Evolutionary conservation across 2,888 invertebrate species (phyloP).

Genomic region (Polydrusus cervinus): DNA sequence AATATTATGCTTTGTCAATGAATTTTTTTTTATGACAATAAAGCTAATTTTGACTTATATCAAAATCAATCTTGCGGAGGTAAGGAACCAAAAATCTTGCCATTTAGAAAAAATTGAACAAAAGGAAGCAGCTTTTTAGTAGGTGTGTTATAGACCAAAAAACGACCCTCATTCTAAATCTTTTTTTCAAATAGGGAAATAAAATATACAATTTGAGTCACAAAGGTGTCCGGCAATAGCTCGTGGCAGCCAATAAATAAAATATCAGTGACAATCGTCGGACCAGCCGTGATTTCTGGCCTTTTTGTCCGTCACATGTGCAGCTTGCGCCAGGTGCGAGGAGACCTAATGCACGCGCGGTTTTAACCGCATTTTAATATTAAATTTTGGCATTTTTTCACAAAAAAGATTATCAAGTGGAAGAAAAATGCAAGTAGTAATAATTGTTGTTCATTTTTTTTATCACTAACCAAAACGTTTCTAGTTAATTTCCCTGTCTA

Average conservation of each 20-base stretch:
- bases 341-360: slow-evolving; percentile 59
- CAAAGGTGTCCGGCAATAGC: slow-evolving; percentile 62
- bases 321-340: slow-evolving; percentile 59
- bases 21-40: too few species aligned
- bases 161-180: slow-evolving; percentile 45
- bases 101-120: not conserved
- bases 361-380: slow-evolving; percentile 54
- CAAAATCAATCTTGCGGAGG: too few species aligned
- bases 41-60: too few species aligned
- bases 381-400: slow-evolving; percentile 39
- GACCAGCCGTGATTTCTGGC: slow-evolving; percentile 65
- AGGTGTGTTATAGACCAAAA: slow-evolving; percentile 51
- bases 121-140: slow-evolving; percentile 32
- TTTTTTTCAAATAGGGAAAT: slow-evolving; percentile 56
- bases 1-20: too few species aligned
- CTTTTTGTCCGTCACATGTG: slow-evolving; percentile 62
- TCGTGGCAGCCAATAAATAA: slow-evolving; percentile 68
- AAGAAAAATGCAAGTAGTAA: too few species aligned
- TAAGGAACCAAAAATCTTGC: not conserved
- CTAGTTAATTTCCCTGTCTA: too few species aligned
- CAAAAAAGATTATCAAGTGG: too few species aligned
- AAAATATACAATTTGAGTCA: slow-evolving; percentile 60
- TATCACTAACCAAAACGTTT: too few species aligned
- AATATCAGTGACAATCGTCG: slow-evolving; percentile 70
- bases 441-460: too few species aligned